Base-by-base conservation (phyloP, 2,113 vertebrate species). In the Seriola quinqueradiata region DNA sequence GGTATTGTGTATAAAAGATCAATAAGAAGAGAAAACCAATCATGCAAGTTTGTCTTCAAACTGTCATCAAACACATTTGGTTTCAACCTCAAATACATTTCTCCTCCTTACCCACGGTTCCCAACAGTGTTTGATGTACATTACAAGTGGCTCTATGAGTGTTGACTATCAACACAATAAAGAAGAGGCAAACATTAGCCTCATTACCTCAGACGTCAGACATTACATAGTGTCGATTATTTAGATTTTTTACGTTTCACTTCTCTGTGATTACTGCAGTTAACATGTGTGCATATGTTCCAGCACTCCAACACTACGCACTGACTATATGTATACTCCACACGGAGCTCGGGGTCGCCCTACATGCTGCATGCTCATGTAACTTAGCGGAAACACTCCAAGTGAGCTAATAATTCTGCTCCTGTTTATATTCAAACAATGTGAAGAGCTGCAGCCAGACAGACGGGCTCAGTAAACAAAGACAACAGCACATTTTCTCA, bases 401-500 rank as follows among this genome's bases (percentile, higher is more conserved):
- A 82, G 75, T 87, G 84, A 90, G 92, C 92, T 87, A 90, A 87
- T 92, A 85, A 92, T 92, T 89, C 88, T 44, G 44, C 82, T 88
- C 77, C 82, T 85, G 90, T 94, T 94, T 92, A 85, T 87, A 90
- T 94, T 92, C 91, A 91, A 94, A 93, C 89, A 94, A 94, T 90
- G 91, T 77, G 82, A 89, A 88, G 90, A 86, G 83, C 90, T 81
- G 85, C 89, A 85, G 87, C 86, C 93, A 93, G 85, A 88, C 83
- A 82, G 83, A 80, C 85, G 65, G 82, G 83, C 91, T 92, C 80
- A 80, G 90, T 90, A 94, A 94, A 95, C 92, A 93, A 89, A 93
- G 93, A 93, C 87, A 72, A 92, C 90, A 79, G 89, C 89, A 85
- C 91, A 93, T 93, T 93, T 94, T 94, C 94, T 95, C 92, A 94